Percentiles rank a stretch among this genome's conserved stretches.
These are phyloP conservation scores for Lacerta viridis DNA, from an alignment of 2,797 vertebrate genomes.

Conservation along the genomic window DNA sequence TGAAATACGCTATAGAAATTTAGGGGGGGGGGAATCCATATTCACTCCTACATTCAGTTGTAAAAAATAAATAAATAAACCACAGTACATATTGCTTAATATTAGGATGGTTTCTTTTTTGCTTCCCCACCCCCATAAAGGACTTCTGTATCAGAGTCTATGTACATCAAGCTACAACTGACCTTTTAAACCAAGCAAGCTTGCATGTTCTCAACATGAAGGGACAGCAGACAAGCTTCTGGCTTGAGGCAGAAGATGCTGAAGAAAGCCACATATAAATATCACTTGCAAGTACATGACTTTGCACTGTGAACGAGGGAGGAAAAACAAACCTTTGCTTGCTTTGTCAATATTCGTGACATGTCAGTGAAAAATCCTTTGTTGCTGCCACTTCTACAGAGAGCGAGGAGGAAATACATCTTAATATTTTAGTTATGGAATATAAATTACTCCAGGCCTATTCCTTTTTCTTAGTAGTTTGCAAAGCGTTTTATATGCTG, in stretches of 20 bases:
- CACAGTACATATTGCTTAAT: not conserved
- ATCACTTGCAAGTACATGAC: constrained; percentile 55
- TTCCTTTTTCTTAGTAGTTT: constrained; percentile 34
- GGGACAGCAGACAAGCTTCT: constrained; percentile 72
- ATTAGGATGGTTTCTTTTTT: constrained; percentile 36
- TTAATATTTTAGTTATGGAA: constrained; percentile 60
- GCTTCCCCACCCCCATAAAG: constrained; percentile 47
- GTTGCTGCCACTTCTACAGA: constrained; percentile 52
- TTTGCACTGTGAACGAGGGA: constrained; percentile 50
- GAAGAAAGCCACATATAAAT: constrained; percentile 70
- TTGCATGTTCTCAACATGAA: constrained; percentile 70
- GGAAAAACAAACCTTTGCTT: constrained; percentile 43
- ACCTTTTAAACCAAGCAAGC: constrained; percentile 79
- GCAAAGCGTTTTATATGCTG: constrained; percentile 33
- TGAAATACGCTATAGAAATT: not conserved
- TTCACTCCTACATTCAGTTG: not conserved
- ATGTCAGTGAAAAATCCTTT: constrained; percentile 56
- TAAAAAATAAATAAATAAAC: too few species aligned
- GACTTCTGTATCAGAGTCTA: constrained; percentile 66
- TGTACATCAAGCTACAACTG: constrained; percentile 71
- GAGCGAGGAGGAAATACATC: constrained; percentile 38
- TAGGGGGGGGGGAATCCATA: not conserved
- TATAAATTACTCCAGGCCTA: constrained; percentile 57
- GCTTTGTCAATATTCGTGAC: constrained; percentile 56
- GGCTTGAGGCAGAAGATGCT: constrained; percentile 74